These are phyloP conservation scores for Carterocephalus palaemon DNA, from an alignment of 2,888 invertebrate species.

Conservation along the genomic window DNA sequence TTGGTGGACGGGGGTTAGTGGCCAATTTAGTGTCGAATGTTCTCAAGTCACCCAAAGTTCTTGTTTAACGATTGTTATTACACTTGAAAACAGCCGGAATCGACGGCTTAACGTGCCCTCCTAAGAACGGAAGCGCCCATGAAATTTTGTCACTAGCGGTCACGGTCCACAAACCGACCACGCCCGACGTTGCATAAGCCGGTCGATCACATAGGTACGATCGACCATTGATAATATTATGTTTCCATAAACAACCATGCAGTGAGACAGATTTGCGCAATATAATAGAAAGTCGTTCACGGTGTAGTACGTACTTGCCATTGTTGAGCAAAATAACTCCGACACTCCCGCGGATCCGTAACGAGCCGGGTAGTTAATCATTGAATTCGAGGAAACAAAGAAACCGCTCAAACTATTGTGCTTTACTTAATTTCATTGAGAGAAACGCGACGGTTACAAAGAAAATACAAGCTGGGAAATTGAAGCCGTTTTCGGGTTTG, in stretches of 20 bases:
- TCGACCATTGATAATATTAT: too few species aligned
- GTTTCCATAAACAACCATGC: constrained; percentile 1
- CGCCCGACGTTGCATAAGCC: too few species aligned
- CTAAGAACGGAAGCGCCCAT: too few species aligned
- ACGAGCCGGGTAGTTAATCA: constrained; percentile 13
- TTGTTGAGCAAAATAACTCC: constrained; percentile 12
- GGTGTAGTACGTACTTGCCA: constrained; percentile 1
- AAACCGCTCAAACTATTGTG: constrained; percentile 4
- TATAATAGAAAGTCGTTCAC: constrained; percentile 18
- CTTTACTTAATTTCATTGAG: not conserved
- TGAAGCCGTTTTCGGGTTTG: constrained; percentile 2
- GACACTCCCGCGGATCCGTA: constrained; percentile 11
- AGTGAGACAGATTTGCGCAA: constrained; percentile 6
- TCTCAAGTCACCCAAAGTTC: too few species aligned
- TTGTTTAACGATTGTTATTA: too few species aligned
- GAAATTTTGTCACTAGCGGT: too few species aligned
- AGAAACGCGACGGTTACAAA: constrained; percentile 2
- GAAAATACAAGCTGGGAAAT: not conserved
- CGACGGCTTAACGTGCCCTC: too few species aligned
- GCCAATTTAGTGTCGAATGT: too few species aligned
- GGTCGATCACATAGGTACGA: too few species aligned
- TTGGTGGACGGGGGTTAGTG: too few species aligned
- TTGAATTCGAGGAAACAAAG: constrained; percentile 17
- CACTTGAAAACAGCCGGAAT: too few species aligned
- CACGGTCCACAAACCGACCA: too few species aligned